phyloP scores from a whole-genome alignment of 2,888 invertebrate species.

The Mesorhabditis sp. region DNA sequence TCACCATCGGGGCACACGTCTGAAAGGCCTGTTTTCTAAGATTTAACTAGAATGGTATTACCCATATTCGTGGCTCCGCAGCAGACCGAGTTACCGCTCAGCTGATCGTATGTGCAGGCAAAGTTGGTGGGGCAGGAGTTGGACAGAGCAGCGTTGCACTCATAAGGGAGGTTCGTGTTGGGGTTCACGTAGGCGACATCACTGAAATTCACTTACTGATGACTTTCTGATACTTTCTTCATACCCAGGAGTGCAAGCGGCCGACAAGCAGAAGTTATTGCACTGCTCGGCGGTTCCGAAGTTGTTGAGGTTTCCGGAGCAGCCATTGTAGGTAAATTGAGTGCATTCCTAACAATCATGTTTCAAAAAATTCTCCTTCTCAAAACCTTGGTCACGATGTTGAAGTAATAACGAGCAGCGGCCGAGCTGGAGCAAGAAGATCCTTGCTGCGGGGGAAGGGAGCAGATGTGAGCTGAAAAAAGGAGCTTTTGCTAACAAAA shows the following conservation, averaged over 20 bases:
- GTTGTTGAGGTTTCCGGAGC: constrained; percentile 51
- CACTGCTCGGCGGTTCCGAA: constrained; percentile 55
- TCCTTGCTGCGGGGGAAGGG: constrained; percentile 55
- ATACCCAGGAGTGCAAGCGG: constrained; percentile 53
- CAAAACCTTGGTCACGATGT: constrained; percentile 35
- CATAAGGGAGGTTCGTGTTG: constrained; percentile 53
- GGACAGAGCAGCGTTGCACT: constrained; percentile 53
- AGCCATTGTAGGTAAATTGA: constrained; percentile 55
- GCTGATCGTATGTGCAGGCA: constrained; percentile 51
- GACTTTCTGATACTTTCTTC: neutral
- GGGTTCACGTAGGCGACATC: constrained; percentile 55
- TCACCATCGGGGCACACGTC: constrained; percentile 57
- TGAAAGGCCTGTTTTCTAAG: constrained; percentile 16
- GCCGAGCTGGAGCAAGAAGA: constrained; percentile 51
- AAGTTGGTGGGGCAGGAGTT: constrained; percentile 56
- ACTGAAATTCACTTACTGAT: constrained; percentile 12
- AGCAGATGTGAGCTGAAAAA: constrained; percentile 50
- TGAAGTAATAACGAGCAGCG: constrained; percentile 49
- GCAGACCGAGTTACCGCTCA: constrained; percentile 51
- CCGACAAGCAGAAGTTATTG: constrained; percentile 56
- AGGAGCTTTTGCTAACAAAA: neutral
- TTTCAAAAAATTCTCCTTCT: constrained; percentile 24
- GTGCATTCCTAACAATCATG: constrained; percentile 47
- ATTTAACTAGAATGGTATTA: constrained; percentile 13
- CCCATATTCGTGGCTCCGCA: constrained; percentile 57